Evolutionary conservation across 2,113 vertebrate genomes (phyloP).

Genomic region (Apteryx owenii): DNA sequence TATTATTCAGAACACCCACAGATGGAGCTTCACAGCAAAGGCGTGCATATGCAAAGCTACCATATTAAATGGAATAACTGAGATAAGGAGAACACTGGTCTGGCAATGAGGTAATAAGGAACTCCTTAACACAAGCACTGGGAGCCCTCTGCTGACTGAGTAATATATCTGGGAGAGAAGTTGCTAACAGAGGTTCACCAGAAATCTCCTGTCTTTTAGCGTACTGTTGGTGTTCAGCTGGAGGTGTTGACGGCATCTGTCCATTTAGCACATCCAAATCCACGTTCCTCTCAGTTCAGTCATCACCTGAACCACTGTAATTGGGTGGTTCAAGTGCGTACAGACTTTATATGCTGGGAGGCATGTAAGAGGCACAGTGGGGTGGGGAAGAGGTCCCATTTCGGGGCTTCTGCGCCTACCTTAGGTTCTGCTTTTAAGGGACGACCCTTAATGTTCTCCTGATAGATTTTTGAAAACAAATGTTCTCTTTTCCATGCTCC

Average conservation of each 20-base stretch:
- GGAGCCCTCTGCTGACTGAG: background rate
- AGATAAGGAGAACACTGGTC: background rate
- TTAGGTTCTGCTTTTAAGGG: background rate
- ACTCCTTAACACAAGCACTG: background rate
- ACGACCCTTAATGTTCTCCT: background rate
- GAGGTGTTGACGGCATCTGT: background rate
- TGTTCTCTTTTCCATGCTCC: background rate
- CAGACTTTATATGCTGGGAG: rapidly evolving
- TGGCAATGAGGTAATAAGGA: too few relatives aligned
- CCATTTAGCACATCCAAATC: background rate
- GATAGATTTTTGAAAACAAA: background rate
- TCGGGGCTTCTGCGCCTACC: background rate
- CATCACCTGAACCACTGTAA: background rate
- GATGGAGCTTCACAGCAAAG: background rate
- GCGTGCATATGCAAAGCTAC: background rate
- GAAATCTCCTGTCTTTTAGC: background rate
- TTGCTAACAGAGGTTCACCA: too few relatives aligned
- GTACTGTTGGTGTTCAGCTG: background rate
- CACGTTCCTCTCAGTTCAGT: background rate
- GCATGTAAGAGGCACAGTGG: too few relatives aligned
- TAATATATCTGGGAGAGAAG: background rate
- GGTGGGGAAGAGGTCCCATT: background rate
- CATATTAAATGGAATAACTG: background rate
- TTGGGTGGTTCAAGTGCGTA: too few relatives aligned
- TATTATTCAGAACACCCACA: rapidly evolving